These are phyloP conservation scores for Scaptomyza hsui DNA, from an alignment of 1,140 invertebrate genomes.

Conservation along the genomic window DNA sequence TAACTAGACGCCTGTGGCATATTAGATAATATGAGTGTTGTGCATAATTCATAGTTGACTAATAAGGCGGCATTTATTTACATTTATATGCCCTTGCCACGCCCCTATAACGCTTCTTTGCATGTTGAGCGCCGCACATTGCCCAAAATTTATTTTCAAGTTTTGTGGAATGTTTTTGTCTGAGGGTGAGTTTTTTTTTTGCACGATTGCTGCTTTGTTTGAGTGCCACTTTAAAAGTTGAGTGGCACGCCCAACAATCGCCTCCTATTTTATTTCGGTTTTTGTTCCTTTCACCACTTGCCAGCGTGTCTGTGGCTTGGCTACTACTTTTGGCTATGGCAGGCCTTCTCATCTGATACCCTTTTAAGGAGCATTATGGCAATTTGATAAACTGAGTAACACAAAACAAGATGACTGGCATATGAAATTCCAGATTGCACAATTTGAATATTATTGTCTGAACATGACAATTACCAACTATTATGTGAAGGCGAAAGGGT, in stretches of 20 bases:
- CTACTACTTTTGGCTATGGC: constrained; percentile 36
- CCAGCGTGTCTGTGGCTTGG: constrained; percentile 52
- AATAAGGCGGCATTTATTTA: constrained; percentile 65
- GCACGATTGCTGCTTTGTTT: constrained; percentile 44
- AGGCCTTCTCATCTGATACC: constrained; percentile 4
- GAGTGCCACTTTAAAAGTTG: constrained; percentile 58
- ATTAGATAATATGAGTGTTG: constrained; percentile 64
- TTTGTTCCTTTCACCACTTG: constrained; percentile 38
- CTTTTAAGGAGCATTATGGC: neutral
- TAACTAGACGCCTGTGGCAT: constrained; percentile 65
- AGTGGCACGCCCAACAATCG: constrained; percentile 54
- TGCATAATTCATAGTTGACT: constrained; percentile 67
- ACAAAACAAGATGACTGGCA: neutral
- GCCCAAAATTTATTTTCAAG: constrained; percentile 14
- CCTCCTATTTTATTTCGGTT: constrained; percentile 18
- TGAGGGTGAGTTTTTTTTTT: neutral
- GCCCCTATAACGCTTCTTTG: neutral
- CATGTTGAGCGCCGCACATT: constrained; percentile 13
- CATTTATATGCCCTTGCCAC: neutral
- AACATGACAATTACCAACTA: too few relatives aligned
- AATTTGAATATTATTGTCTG: neutral
- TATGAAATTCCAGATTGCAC: too few relatives aligned
- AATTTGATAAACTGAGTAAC: neutral
- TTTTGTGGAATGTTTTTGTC: neutral
- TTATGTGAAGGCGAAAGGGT: neutral